phyloP scores from a whole-genome alignment of 2,888 invertebrate genomes.

The Gibbula magus region DNA sequence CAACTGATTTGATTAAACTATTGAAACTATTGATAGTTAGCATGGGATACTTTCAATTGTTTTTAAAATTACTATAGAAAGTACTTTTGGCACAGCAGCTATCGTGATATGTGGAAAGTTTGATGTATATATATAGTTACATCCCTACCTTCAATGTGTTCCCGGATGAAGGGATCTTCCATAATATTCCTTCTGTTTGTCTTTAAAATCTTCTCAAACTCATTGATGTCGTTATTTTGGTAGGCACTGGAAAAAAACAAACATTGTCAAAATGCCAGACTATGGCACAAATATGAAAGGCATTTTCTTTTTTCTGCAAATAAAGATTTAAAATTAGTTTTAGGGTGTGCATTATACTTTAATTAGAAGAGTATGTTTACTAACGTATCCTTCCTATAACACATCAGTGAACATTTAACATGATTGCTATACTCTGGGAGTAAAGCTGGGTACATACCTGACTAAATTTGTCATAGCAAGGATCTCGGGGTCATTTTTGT shows the following conservation, averaged over 20 bases:
- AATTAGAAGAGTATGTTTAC: not conserved
- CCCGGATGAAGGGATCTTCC: slow-evolving; percentile 99
- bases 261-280: too few relatives aligned
- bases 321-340: not conserved
- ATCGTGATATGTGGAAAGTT: too few relatives aligned
- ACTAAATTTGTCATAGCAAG: slow-evolving; percentile 99
- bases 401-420: not conserved
- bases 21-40: too few relatives aligned
- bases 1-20: too few relatives aligned
- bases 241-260: slow-evolving; percentile 83
- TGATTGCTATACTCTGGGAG: not conserved
- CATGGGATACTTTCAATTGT: too few relatives aligned
- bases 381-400: not conserved
- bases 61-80: too few relatives aligned
- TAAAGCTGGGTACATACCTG: slow-evolving; percentile 62
- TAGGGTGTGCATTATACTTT: not conserved
- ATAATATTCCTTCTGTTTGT: slow-evolving; percentile 96
- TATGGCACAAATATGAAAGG: not conserved
- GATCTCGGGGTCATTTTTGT: slow-evolving; percentile 99
- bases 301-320: not conserved
- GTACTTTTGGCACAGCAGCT: too few relatives aligned
- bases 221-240: slow-evolving; percentile 98
- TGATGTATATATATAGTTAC: too few relatives aligned
- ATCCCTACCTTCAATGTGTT: slow-evolving; percentile 97
- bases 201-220: slow-evolving; percentile 96